Evolutionary conservation across 2,888 invertebrate species (phyloP).

Genomic region (Pristionchus exspectatus): DNA sequence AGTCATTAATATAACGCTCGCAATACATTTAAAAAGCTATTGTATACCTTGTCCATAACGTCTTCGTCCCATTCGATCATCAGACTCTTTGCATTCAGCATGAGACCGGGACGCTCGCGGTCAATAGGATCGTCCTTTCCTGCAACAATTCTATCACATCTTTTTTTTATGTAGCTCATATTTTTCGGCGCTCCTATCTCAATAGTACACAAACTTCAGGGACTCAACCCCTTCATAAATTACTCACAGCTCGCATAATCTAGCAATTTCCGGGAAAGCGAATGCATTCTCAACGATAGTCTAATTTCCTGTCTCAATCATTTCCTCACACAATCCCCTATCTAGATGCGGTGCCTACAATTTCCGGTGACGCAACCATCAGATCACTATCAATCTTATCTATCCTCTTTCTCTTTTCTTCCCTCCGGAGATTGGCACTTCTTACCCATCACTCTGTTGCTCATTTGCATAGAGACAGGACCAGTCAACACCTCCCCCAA

Average conservation of each 20-base stretch:
- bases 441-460: constrained; percentile 2
- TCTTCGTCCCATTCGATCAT: constrained; percentile 75
- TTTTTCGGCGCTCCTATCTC: too few species aligned
- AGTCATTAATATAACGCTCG: background rate
- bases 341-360: background rate
- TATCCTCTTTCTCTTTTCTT: background rate
- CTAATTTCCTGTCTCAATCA: constrained; percentile 53
- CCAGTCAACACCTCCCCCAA: constrained; percentile 12
- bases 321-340: constrained; percentile 8
- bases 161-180: background rate
- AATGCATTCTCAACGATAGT: background rate
- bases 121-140: constrained; percentile 69
- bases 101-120: constrained; percentile 66
- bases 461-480: constrained; percentile 50
- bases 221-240: background rate
- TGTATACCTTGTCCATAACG: constrained; percentile 69
- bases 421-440: constrained; percentile 19
- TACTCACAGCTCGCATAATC: background rate
- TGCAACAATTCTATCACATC: constrained; percentile 35
- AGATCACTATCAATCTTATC: constrained; percentile 52
- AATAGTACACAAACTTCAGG: background rate
- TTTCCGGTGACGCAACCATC: constrained; percentile 50
- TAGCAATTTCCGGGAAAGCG: background rate
- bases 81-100: constrained; percentile 70
- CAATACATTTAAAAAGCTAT: background rate